phyloP scores from a whole-genome alignment of 2,797 vertebrate species.

The Poecilia gillii region DNA sequence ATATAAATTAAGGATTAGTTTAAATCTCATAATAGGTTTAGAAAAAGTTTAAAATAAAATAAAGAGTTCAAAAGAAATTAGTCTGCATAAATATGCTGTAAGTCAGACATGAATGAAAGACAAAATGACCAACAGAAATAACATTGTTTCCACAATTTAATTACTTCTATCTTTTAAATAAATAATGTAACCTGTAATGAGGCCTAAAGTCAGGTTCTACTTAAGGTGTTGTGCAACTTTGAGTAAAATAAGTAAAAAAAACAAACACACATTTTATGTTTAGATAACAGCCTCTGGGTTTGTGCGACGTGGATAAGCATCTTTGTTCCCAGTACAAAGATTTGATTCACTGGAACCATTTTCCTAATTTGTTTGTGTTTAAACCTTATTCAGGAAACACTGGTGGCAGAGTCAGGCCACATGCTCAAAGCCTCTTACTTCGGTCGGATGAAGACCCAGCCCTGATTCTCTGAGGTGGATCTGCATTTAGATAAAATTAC shows the following conservation, averaged over 20 bases:
- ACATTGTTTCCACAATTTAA: neutral
- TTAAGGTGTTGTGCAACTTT: neutral
- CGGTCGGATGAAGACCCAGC: constrained; percentile 81
- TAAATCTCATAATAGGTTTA: neutral
- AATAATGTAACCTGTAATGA: neutral
- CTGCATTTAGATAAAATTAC: constrained; percentile 75
- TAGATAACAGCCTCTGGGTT: neutral
- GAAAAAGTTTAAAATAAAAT: neutral
- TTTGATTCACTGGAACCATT: neutral
- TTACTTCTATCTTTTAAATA: neutral
- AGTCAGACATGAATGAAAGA: neutral
- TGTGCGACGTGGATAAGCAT: neutral
- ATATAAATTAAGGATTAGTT: neutral
- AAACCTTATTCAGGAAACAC: neutral
- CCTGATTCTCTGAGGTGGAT: constrained; percentile 71
- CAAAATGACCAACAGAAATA: neutral
- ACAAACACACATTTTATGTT: neutral
- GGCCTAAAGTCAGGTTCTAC: neutral
- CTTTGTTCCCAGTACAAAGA: neutral
- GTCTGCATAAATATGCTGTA: neutral
- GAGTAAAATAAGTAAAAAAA: neutral
- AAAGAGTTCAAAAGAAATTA: neutral
- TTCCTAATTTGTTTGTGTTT: neutral
- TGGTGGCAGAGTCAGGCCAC: neutral
- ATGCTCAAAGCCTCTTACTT: neutral